A percentile compares a stretch with the other conserved stretches of the same genome.
phyloP scores from a whole-genome alignment of 2,113 vertebrate genomes.

The Actenoides lindsayi region DNA sequence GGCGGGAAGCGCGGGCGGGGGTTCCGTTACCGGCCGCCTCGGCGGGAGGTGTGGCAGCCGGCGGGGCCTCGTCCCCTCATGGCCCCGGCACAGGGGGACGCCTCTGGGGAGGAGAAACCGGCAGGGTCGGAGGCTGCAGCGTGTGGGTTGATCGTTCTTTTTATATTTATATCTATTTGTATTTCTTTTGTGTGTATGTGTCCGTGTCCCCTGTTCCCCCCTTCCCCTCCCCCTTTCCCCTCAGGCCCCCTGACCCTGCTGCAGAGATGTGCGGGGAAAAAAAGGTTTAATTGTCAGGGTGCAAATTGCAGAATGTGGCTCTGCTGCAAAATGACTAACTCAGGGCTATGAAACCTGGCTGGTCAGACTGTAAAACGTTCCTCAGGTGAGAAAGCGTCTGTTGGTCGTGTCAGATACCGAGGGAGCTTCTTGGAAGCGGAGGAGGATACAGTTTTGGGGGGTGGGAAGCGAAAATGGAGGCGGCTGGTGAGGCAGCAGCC shows the following conservation, averaged over 20 bases:
- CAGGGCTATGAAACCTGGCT: background rate
- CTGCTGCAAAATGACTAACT: background rate
- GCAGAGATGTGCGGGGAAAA: background rate
- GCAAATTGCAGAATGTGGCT: background rate
- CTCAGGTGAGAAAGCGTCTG: background rate
- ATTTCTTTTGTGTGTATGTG: background rate
- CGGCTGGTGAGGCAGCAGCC: background rate
- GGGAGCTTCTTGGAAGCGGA: background rate
- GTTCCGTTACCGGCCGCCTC: background rate
- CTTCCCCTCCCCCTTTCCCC: too few species aligned
- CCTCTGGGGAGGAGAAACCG: background rate
- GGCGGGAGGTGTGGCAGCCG: background rate
- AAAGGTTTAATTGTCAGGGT: background rate
- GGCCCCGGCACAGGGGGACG: background rate
- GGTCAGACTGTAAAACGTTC: background rate
- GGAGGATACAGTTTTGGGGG: background rate
- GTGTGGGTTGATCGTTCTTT: background rate
- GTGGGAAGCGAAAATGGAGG: background rate
- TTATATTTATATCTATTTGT: background rate
- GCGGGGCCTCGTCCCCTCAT: background rate
- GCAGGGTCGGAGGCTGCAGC: background rate
- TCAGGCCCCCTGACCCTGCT: background rate
- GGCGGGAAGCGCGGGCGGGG: background rate
- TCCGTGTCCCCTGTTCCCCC: background rate
- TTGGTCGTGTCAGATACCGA: rapidly evolving